Evolutionary conservation across 2,888 invertebrate genomes (phyloP), one percentile per base, ranked within the genome.

Genomic region (Cistogaster globosa): DNA sequence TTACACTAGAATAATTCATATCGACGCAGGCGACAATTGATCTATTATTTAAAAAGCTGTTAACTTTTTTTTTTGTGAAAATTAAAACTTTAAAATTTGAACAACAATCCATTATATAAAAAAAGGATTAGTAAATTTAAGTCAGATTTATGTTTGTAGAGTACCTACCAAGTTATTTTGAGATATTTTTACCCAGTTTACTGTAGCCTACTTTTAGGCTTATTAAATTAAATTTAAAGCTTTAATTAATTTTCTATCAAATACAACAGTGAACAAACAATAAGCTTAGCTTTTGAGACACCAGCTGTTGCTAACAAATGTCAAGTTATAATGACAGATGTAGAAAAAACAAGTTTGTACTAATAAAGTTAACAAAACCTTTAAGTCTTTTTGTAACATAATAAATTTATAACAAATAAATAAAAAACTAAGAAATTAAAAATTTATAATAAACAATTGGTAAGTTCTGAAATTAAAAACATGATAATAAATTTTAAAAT

Each of bases 301-400:
- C 9, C 82, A 82, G 82, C 82, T 76, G 82, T 58, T 76, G 82
- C 53, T 51, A n/a, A 1, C 42, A 76, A 71, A 18, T 53, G 69
- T 71, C 82, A 82, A 42, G 12, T n/a, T 48, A 16, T 55, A 58
- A 22, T 58, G 71, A 58, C 69, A 60, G 26, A 8, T 38, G 26
- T 11, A 2, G n/a, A 7, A 16, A 68, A 38, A 36, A 67, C 72
- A 60, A 53, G 18, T 74, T 63, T 53, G 6, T 67, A 55, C 11
- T 60, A 22, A 42, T 45, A 16, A 60, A 53, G 53, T 53, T n/a
- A n/a, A 8, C 32, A 32, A 53, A 9, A 12, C 12, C 16, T 32
- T 22, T 14, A 18, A 18, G 16, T 1, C 45, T 48, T 48, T 16
- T 16, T 48, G 14, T 48, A 16, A 14, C n/a, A 48, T 16, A 48